Evolutionary conservation across 1,140 invertebrate genomes (phyloP), one percentile per base, ranked within the genome.

Genomic region (Coptotermes formosanus): DNA sequence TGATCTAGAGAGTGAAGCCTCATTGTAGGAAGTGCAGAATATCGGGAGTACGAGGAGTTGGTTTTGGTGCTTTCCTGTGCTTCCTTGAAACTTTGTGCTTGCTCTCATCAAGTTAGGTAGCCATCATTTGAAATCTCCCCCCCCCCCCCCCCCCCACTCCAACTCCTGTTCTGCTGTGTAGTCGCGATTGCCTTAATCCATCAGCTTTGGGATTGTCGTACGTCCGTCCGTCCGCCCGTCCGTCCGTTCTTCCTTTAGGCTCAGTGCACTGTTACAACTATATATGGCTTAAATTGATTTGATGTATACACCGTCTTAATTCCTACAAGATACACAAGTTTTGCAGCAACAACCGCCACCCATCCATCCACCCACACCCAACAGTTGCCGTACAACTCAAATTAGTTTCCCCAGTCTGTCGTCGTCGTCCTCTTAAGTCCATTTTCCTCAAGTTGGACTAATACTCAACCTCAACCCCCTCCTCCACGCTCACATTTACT

Each of bases 231-330:
- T 30, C 64, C 25, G 25, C 30, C 64, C 64, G 25, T 59, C 14
- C 14, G 21, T 55, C 52, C 64, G 25, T 30, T 14, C 64, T 30
- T 75, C 64, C 64, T 75, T 30, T 8, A 16, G n/a, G 64, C 64
- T n/a, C 64, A 75, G 25, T 30, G n/a, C 64, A 75, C 64, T 30
- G n/a, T 11, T 75, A 75, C 64, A 75, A 75, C 64, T 75, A 75
- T 75, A 75, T 75, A 55, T 84, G 83, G 83, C 59, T 84, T 84
- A 84, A 84, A 84, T 64, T 84, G 83, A 84, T 84, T 84, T 84
- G 83, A 84, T 84, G 83, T 84, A 84, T 64, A 84, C 83, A 75
- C n/a, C 64, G 83, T 55, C 83, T 84, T 84, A 84, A 84, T 84
- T 84, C 83, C n/a, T 52, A 48, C 16, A 84, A 84, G 83, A 84